A percentile compares a stretch with the other conserved stretches of the same genome.
Evolutionary conservation across 2,888 invertebrate species (phyloP).

Genomic region (Xanthorhoe spadicearia): DNA sequence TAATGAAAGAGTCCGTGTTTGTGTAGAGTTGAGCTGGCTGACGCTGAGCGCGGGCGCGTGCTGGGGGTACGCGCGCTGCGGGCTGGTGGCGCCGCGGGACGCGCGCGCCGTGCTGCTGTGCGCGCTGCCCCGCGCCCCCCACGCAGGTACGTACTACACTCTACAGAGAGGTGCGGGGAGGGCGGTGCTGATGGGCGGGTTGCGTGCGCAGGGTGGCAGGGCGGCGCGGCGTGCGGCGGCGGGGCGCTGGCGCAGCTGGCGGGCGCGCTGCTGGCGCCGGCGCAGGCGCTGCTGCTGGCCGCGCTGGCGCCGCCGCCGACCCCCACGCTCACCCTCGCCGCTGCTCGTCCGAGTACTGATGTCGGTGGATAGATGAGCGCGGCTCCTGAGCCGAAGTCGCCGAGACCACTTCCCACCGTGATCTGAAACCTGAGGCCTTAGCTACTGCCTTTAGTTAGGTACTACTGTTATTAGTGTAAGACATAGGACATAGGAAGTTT

Average conservation of each 20-base stretch:
- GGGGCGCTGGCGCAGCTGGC: constrained; percentile 57
- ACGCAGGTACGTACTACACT: no score
- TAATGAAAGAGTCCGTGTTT: background rate
- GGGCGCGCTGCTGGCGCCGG: constrained; percentile 56
- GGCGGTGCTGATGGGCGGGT: constrained; percentile 46
- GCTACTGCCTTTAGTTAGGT: constrained; percentile 15
- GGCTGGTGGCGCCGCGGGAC: constrained; percentile 51
- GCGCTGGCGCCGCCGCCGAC: constrained; percentile 40
- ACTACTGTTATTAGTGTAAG: background rate
- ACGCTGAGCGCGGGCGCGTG: constrained; percentile 52
- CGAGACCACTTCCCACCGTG: background rate
- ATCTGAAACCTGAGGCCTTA: constrained; percentile 29
- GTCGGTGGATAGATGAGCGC: background rate
- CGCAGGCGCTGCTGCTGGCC: constrained; percentile 61
- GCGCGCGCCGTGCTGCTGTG: constrained; percentile 55
- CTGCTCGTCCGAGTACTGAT: no score
- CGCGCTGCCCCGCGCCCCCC: constrained; percentile 26
- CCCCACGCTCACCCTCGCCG: background rate
- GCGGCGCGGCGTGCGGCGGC: constrained; percentile 41
- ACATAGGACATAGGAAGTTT: background rate
- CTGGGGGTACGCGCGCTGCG: constrained; percentile 56
- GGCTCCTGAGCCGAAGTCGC: no score
- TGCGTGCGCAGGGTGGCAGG: constrained; percentile 32
- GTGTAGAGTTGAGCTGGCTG: constrained; percentile 52
- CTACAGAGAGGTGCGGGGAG: constrained; percentile 57